Evolutionary conservation across 2,113 vertebrate species (phyloP), one percentile per base, ranked within the genome.

Genomic region (Promerops cafer): DNA sequence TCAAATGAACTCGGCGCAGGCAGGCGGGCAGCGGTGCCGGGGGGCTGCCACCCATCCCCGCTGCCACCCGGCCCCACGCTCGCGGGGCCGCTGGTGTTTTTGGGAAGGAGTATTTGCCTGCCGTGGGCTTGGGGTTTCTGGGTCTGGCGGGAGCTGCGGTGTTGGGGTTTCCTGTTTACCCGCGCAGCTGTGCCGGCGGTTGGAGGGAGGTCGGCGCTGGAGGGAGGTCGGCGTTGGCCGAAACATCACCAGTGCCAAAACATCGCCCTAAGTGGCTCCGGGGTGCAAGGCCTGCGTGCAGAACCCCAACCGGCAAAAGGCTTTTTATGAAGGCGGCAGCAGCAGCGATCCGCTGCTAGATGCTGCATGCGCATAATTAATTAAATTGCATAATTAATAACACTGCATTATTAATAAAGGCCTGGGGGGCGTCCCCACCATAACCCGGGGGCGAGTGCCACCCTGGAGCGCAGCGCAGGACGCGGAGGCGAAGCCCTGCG

Each of bases 131-230:
- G 93, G 83, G 87, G 83, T 70, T 93, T n/a, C 13, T 50, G 86
- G 44, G 44, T 72, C 89, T 82, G 78, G 49, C 28, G 53, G 92
- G 71, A 49, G 60, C 80, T 21, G 65, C 13, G 57, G 92, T 18
- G 42, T 80, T 59, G 28, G 84, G 95, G 97, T 96, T 98, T 98
- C 98, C 98, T 98, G 98, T 98, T 97, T 97, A 97, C 96, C 45
- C 57, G 83, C 57, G 89, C 96, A 95, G 96, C 87, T 87, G 97
- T 86, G 70, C 95, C 66, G 90, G 87, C 82, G 87, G 95, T 93
- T 90, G 86, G 71, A 54, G 79, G 44, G 11, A 28, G 86, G 15
- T 57, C 77, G 64, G 45, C 1, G 44, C 37, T 4, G 61, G 31
- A 17, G 60, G 44, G 26, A 52, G 63, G 2, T 52, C 54, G 59